Evolutionary conservation across 2,888 invertebrate genomes (phyloP).

Genomic region (Xestia ashworthii): DNA sequence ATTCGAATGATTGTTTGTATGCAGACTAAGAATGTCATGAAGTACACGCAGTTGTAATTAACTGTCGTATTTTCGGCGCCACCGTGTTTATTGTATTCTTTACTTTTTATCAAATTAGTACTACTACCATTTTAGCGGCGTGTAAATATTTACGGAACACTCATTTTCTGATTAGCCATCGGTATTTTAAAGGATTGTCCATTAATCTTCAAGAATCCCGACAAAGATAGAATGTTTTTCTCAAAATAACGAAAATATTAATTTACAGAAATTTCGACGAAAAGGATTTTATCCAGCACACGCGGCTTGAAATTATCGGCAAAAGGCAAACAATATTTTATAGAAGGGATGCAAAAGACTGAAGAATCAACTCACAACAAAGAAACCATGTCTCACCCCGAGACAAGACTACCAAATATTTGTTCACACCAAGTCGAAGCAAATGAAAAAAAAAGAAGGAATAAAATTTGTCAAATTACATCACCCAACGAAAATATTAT

Average conservation of each 20-base stretch:
- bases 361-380: not conserved
- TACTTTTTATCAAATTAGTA: too few species aligned
- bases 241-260: not conserved
- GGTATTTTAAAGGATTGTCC: not conserved
- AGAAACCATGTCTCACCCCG: constrained; percentile 4
- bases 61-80: too few species aligned
- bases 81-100: too few species aligned
- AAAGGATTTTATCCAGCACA: constrained; percentile 14
- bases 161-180: not conserved
- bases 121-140: too few species aligned
- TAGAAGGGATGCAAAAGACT: constrained; percentile 14
- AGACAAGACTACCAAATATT: not conserved
- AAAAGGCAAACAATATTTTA: constrained; percentile 19
- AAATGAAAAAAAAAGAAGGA: not conserved
- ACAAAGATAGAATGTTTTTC: not conserved
- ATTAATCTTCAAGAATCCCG: not conserved
- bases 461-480: constrained; percentile 49
- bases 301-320: constrained; percentile 22
- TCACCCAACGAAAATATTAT: not conserved
- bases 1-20: too few species aligned
- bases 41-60: too few species aligned
- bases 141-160: not conserved
- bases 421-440: not conserved
- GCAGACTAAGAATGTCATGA: too few species aligned
- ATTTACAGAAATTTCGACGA: constrained; percentile 25